Evolutionary conservation across 2,888 invertebrate species (phyloP).

Genomic region (Drosophila acutilabella): DNA sequence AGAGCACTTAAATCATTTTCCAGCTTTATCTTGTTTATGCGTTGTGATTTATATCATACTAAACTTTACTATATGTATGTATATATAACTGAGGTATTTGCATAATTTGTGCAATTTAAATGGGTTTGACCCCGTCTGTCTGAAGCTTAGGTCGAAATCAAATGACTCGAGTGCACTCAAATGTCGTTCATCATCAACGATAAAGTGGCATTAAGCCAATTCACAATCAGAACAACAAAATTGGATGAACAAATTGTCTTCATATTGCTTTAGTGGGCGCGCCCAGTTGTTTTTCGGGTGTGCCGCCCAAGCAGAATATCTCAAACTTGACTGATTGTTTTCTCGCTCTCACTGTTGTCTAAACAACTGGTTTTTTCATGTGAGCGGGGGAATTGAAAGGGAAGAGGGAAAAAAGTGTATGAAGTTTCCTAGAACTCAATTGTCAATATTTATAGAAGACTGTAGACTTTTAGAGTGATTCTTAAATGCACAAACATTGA

Average conservation of each 20-base stretch:
- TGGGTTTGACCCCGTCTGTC: slow-evolving; percentile 24
- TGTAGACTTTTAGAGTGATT: slow-evolving; percentile 48
- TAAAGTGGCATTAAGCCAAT: slow-evolving; percentile 76
- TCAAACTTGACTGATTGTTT: slow-evolving; percentile 19
- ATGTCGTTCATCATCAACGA: slow-evolving; percentile 64
- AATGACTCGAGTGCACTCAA: slow-evolving; percentile 43
- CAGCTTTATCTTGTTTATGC: too few species aligned
- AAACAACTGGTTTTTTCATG: slow-evolving; percentile 35
- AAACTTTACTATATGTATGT: neutral
- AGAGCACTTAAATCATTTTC: too few species aligned
- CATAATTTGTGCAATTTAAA: slow-evolving; percentile 32
- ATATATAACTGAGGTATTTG: slow-evolving; percentile 2
- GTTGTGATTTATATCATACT: too few species aligned
- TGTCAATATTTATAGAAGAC: slow-evolving; percentile 71
- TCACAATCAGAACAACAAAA: slow-evolving; percentile 30
- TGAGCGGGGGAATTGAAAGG: neutral
- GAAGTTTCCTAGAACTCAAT: slow-evolving; percentile 65
- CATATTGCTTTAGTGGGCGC: slow-evolving; percentile 10
- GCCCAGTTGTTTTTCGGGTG: slow-evolving; percentile 40
- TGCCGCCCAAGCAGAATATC: slow-evolving; percentile 24
- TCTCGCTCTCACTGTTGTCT: slow-evolving; percentile 14
- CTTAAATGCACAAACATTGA: slow-evolving; percentile 72
- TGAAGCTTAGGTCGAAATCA: slow-evolving; percentile 33
- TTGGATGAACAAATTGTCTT: slow-evolving; percentile 47
- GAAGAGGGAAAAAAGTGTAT: neutral